Evolutionary conservation across 37 sponge, comb jelly and placozoan species (phyloP).

Genomic region (Lycopodina hypogea): DNA sequence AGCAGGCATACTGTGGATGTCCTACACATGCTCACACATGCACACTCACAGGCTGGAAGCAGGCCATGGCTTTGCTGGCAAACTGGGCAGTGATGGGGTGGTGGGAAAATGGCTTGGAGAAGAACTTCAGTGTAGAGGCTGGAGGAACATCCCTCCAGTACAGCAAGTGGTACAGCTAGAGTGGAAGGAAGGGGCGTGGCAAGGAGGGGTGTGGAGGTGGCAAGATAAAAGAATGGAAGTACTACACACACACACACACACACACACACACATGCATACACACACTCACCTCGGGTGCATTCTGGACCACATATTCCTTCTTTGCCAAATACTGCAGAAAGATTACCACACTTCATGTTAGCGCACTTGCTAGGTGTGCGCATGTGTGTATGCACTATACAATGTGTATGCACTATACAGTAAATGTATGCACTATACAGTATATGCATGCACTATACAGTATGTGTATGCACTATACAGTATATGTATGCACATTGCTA

Average conservation of each 20-base stretch:
- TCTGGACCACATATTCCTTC: slow-evolving; percentile 25
- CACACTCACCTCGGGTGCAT: slow-evolving; percentile 31
- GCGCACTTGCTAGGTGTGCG: too few relatives aligned
- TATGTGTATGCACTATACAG: too few relatives aligned
- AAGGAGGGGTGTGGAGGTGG: not conserved
- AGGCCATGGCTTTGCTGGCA: slow-evolving; percentile 67
- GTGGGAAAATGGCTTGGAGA: slow-evolving; percentile 59
- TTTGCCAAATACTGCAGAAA: slow-evolving; percentile 14
- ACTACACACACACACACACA: too few relatives aligned
- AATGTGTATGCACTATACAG: too few relatives aligned
- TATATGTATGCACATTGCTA: too few relatives aligned
- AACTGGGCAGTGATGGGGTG: slow-evolving; percentile 81
- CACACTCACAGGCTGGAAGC: slow-evolving; percentile 56
- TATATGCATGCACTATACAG: too few relatives aligned
- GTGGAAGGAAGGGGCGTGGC: not conserved
- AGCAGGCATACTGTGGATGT: too few relatives aligned
- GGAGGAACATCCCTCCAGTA: slow-evolving; percentile 77
- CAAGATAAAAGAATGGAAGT: not conserved
- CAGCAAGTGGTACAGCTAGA: slow-evolving; percentile 70
- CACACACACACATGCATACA: not conserved
- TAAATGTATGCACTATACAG: too few relatives aligned
- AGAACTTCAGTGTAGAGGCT: slow-evolving; percentile 65
- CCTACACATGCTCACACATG: too few relatives aligned
- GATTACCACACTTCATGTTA: too few relatives aligned
- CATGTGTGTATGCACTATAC: too few relatives aligned